Evolutionary conservation across 2,113 vertebrate species (phyloP).

Genomic region (Antennarius striatus): DNA sequence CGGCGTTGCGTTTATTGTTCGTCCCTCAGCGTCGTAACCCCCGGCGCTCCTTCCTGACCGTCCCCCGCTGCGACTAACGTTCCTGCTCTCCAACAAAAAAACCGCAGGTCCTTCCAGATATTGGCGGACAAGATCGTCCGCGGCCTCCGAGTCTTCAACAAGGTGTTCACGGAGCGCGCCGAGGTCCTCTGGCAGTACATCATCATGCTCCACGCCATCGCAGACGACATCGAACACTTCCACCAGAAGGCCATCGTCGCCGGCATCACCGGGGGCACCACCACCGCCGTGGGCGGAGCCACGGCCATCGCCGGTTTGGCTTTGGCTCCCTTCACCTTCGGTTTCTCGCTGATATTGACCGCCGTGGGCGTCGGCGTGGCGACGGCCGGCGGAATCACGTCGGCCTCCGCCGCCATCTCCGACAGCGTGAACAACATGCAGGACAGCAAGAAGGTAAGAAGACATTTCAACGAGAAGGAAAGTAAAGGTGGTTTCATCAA

Average conservation of each 20-base stretch:
- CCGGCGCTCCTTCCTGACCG: no score
- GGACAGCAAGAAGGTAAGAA: constrained; percentile 72
- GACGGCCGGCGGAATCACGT: constrained; percentile 70
- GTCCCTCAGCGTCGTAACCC: no score
- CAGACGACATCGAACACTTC: constrained; percentile 72
- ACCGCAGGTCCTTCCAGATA: constrained; percentile 67
- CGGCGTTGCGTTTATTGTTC: no score
- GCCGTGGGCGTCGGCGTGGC: constrained; percentile 74
- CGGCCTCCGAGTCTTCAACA: constrained; percentile 77
- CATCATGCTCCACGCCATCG: constrained; percentile 67
- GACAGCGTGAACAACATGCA: constrained; percentile 73
- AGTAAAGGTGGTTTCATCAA: no score
- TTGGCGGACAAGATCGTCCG: constrained; percentile 73
- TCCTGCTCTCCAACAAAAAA: background rate
- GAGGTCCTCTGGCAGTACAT: constrained; percentile 79
- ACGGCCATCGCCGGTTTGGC: constrained; percentile 75
- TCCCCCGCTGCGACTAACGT: no score
- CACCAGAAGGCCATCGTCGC: constrained; percentile 77
- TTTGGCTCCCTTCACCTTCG: constrained; percentile 73
- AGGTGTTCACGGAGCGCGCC: constrained; percentile 75
- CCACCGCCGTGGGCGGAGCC: constrained; percentile 74
- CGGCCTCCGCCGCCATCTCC: constrained; percentile 72
- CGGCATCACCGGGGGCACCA: constrained; percentile 76
- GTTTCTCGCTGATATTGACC: constrained; percentile 72
- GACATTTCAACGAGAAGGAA: background rate